Percentiles rank a stretch among this genome's conserved stretches.
Evolutionary conservation across 2,797 vertebrate genomes (phyloP).

Genomic region (Sebastolobus altivelis): DNA sequence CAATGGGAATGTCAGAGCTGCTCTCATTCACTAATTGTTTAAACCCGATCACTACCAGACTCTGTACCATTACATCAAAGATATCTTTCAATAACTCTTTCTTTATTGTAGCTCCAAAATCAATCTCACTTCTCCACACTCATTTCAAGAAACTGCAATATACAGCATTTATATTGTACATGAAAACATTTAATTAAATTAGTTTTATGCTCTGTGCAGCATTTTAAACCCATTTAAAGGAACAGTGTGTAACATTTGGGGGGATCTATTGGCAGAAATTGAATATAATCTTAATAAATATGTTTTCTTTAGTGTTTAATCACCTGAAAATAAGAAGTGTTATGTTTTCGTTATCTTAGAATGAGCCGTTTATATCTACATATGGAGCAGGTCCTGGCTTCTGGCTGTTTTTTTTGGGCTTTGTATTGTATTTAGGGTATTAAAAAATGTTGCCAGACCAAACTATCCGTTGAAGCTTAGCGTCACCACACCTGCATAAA

Average conservation of each 20-base stretch:
- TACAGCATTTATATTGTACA: background rate
- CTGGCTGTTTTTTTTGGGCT: no score
- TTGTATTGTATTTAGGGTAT: no score
- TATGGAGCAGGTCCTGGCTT: no score
- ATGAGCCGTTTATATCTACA: no score
- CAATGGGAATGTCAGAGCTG: background rate
- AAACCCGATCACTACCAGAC: background rate
- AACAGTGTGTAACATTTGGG: no score
- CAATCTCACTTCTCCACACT: background rate
- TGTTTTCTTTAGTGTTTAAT: no score
- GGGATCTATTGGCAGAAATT: no score
- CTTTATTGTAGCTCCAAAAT: background rate
- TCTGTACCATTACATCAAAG: background rate
- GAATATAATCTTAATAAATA: no score
- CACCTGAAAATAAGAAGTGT: no score
- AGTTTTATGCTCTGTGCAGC: background rate
- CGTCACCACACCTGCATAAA: background rate
- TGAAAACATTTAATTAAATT: background rate
- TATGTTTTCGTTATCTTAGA: no score
- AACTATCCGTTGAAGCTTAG: background rate
- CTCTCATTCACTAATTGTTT: background rate
- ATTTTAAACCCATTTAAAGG: background rate
- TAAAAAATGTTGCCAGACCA: background rate
- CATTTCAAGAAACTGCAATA: background rate
- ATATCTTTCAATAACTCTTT: fast-evolving